A percentile compares a stretch with the other conserved stretches of the same genome.
phyloP scores from a whole-genome alignment of 2,888 invertebrate species.

The Pyrgus malvae region DNA sequence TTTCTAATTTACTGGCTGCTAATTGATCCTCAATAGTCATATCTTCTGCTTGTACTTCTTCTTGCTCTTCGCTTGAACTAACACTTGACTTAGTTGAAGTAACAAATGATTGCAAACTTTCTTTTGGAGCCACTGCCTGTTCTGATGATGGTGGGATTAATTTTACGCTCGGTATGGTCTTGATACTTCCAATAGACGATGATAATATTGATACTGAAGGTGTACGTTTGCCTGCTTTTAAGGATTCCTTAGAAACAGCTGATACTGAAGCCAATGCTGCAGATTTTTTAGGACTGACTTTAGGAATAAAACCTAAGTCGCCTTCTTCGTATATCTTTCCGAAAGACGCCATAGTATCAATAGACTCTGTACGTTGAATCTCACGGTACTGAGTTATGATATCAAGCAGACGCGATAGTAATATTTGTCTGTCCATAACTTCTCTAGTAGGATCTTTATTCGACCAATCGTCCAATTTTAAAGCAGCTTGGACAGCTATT shows the following conservation, averaged over 20 bases:
- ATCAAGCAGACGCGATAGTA: slow-evolving; percentile 80
- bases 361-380: slow-evolving; percentile 60
- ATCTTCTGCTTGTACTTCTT: slow-evolving; percentile 42
- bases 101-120: slow-evolving; percentile 62
- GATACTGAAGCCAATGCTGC: slow-evolving; percentile 36
- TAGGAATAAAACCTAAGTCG: slow-evolving; percentile 85
- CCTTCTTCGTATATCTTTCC: slow-evolving; percentile 83
- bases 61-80: slow-evolving; percentile 36
- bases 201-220: slow-evolving; percentile 40
- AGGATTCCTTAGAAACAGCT: slow-evolving; percentile 41
- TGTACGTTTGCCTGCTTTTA: slow-evolving; percentile 36
- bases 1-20: slow-evolving; percentile 59
- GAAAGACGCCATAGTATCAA: slow-evolving; percentile 72
- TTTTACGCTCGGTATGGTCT: slow-evolving; percentile 62
- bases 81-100: slow-evolving; percentile 56
- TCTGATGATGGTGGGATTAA: slow-evolving; percentile 50
- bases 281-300: slow-evolving; percentile 52
- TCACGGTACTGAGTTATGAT: slow-evolving; percentile 73
- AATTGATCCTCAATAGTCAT: slow-evolving; percentile 54
- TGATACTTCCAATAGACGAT: slow-evolving; percentile 54
- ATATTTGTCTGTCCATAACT: slow-evolving; percentile 68
- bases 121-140: slow-evolving; percentile 43
- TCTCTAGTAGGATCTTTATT: slow-evolving; percentile 56
- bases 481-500: slow-evolving; percentile 81
- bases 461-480: slow-evolving; percentile 75